Conservation (phyloP, 2,797 vertebrate genomes). For the Hydrophis major region DNA sequence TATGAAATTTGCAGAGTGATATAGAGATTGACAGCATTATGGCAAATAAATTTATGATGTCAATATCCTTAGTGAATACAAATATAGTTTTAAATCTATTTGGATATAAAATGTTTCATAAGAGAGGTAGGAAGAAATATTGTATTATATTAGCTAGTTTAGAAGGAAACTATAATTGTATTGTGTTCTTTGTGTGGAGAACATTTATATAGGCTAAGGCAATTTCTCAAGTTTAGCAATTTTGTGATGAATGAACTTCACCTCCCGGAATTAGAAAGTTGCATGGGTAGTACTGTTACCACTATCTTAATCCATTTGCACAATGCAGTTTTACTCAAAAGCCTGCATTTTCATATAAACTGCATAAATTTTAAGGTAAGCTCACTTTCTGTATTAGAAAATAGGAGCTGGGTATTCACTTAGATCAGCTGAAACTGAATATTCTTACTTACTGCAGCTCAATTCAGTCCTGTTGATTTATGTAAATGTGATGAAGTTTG, state of each 20-base stretch:
- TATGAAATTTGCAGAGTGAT: conserved; percentile 10
- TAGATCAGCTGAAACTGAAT: not conserved
- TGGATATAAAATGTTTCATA: not conserved
- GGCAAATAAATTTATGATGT: conserved; percentile 15
- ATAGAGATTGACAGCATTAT: conserved; percentile 14
- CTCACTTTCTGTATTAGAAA: not conserved
- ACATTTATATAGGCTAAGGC: not conserved
- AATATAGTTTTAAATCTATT: not conserved
- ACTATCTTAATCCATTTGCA: not conserved
- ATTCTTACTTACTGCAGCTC: not conserved
- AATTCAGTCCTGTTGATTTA: not conserved
- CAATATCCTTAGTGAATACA: not conserved
- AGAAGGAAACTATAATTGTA: not conserved
- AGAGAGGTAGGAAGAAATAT: not conserved
- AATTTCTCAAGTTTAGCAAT: not conserved
- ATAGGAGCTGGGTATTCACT: not conserved
- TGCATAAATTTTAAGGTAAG: not conserved
- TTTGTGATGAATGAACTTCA: not conserved
- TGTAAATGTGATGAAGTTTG: not conserved
- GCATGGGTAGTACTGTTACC: not conserved
- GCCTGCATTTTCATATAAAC: not conserved
- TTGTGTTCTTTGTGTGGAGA: not conserved
- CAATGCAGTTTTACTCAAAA: not conserved
- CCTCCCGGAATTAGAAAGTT: no score
- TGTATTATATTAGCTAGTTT: not conserved